These are phyloP conservation scores for Pseudochaenichthys georgianus DNA, from an alignment of 2,797 vertebrate genomes.

Conservation along the genomic window DNA sequence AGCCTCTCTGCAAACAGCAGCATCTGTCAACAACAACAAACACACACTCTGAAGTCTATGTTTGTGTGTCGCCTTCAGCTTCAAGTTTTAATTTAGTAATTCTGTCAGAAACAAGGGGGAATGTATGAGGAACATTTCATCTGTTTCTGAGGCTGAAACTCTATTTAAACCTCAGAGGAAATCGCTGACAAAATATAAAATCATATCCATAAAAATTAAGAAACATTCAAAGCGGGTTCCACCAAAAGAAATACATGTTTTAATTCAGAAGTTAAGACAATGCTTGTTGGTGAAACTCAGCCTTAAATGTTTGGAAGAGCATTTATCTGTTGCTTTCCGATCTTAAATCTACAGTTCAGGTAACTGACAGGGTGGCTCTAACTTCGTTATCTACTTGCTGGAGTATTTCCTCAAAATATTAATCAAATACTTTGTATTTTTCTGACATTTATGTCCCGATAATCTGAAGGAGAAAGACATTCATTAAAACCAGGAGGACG, in stretches of 20 bases:
- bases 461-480: background rate
- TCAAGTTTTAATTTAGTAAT: background rate
- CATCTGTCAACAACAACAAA: conserved; percentile 26
- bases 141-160: background rate
- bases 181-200: background rate
- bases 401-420: background rate
- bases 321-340: background rate
- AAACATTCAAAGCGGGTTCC: background rate
- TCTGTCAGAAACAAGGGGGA: conserved; percentile 13
- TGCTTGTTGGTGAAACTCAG: conserved; percentile 35
- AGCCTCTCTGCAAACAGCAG: conserved; percentile 47
- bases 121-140: background rate
- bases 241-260: background rate
- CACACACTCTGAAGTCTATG: conserved; percentile 6
- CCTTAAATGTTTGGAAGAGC: background rate
- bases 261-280: background rate
- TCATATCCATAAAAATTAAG: background rate
- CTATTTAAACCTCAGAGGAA: conserved; percentile 16
- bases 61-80: conserved; percentile 3
- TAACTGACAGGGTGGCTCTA: background rate
- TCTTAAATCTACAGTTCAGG: conserved; percentile 8
- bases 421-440: conserved; percentile 1
- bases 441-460: background rate
- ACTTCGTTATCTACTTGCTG: background rate
- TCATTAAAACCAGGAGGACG: background rate